These are phyloP conservation scores for Mixornis gularis DNA, from an alignment of 2,113 vertebrate species.

Conservation along the genomic window DNA sequence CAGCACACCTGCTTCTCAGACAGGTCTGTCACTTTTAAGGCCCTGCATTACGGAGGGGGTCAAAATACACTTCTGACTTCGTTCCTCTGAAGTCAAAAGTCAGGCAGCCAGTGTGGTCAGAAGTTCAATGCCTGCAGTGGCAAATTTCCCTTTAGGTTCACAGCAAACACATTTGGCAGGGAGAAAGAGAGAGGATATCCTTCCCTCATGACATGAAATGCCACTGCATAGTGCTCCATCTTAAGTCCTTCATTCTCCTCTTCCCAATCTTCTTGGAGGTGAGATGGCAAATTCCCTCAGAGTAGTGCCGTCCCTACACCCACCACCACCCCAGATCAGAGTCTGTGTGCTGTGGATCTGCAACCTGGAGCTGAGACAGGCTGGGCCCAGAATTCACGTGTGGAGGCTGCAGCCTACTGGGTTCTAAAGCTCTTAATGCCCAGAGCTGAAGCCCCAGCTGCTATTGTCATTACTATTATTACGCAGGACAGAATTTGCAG, in stretches of 20 bases:
- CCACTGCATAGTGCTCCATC: not conserved
- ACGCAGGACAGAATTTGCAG: not conserved
- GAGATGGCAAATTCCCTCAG: not conserved
- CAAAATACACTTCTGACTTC: not conserved
- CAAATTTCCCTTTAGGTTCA: not conserved
- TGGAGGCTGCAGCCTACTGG: not conserved
- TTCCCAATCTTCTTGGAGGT: not conserved
- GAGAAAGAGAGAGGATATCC: not conserved
- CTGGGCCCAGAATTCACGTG: not conserved
- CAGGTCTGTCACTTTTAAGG: not conserved
- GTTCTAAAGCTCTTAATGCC: fast-evolving
- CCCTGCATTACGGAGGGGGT: not conserved
- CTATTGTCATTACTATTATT: no score
- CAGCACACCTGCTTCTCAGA: not conserved
- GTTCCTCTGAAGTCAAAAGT: not conserved
- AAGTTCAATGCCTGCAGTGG: not conserved
- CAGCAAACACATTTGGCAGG: not conserved
- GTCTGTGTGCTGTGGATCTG: no score
- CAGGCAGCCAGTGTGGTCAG: not conserved
- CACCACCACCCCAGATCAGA: not conserved
- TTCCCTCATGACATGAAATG: not conserved
- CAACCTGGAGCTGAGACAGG: no score
- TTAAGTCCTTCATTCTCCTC: not conserved
- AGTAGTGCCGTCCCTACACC: fast-evolving
- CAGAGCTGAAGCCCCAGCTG: not conserved